phyloP scores from a whole-genome alignment of 2,888 invertebrate species.

The Cataglyphis altisquamis region DNA sequence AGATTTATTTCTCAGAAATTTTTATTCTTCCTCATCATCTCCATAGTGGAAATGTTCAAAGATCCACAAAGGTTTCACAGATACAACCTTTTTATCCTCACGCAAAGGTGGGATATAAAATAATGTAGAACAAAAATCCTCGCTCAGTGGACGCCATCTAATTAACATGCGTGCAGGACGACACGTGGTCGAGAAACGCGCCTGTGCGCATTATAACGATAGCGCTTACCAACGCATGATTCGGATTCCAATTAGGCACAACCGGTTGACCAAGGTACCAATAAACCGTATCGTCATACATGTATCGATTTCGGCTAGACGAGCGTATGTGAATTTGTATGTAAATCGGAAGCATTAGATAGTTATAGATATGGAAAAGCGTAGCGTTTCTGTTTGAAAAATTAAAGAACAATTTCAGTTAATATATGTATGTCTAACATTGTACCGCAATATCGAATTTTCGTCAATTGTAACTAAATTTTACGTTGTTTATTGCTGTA shows the following conservation, averaged over 20 bases:
- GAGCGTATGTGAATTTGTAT: neutral
- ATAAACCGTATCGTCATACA: conserved; percentile 52
- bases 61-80: too few relatives aligned
- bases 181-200: conserved; percentile 38
- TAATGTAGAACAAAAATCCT: neutral
- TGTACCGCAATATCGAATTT: conserved; percentile 2
- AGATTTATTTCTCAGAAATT: too few relatives aligned
- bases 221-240: conserved; percentile 51
- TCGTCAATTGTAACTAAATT: conserved; percentile 6
- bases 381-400: conserved; percentile 25
- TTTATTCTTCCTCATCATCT: too few relatives aligned
- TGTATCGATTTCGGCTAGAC: conserved; percentile 55
- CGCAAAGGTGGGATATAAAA: neutral
- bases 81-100: neutral
- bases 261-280: conserved; percentile 64
- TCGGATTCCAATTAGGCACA: conserved; percentile 63
- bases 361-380: neutral
- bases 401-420: conserved; percentile 18
- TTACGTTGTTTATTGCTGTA: neutral
- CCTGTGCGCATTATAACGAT: conserved; percentile 7
- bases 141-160: conserved; percentile 10
- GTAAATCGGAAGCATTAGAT: neutral
- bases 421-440: neutral
- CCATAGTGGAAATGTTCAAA: too few relatives aligned
- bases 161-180: conserved; percentile 50